A percentile compares a stretch with the other conserved stretches of the same genome.
These are phyloP conservation scores for Dasyurus viverrinus DNA, from an alignment of 2,113 vertebrate species.

Conservation along the genomic window DNA sequence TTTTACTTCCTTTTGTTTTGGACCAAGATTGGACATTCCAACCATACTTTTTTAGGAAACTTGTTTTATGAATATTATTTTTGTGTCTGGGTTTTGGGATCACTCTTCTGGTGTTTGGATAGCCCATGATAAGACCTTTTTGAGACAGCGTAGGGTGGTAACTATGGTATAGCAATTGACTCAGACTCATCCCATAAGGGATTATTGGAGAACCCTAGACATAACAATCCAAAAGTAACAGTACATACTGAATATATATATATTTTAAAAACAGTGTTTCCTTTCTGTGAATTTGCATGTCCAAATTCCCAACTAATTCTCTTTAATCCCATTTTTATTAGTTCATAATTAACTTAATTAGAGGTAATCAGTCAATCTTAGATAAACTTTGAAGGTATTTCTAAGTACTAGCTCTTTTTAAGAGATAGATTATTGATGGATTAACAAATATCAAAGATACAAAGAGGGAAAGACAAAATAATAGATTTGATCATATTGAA, in stretches of 20 bases:
- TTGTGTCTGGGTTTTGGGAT: not conserved
- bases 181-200: not conserved
- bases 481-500: not conserved
- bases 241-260: not conserved
- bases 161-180: not conserved
- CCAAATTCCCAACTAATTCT: slow-evolving; percentile 16
- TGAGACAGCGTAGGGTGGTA: not conserved
- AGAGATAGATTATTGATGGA: slow-evolving; percentile 37
- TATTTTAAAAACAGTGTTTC: not conserved
- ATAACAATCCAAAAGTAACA: not conserved
- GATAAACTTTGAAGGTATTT: not conserved
- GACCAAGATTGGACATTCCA: not conserved
- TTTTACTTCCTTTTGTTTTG: not conserved
- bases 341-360: slow-evolving; percentile 3
- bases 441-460: not conserved
- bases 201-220: not conserved
- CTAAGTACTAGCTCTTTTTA: not conserved
- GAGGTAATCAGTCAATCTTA: slow-evolving; percentile 2
- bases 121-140: not conserved
- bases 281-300: not conserved
- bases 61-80: not conserved
- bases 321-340: not conserved
- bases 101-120: not conserved
- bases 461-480: slow-evolving; percentile 35
- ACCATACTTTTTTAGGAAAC: not conserved